These are phyloP conservation scores for Paradoxurus hermaphroditus DNA, from an alignment of 2,113 vertebrate genomes.

Conservation along the genomic window DNA sequence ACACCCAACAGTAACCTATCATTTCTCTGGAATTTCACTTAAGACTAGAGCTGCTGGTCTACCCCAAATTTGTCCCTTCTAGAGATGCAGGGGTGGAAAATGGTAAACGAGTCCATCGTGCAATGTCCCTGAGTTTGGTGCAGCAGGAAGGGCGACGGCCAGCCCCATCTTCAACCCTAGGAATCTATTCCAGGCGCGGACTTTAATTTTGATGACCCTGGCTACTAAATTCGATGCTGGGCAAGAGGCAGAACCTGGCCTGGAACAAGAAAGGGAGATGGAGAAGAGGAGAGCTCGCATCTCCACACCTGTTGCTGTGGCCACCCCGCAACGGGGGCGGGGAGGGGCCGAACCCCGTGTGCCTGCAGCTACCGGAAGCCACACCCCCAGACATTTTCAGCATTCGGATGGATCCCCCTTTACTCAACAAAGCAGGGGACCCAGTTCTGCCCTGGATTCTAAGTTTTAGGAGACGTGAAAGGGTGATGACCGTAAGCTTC, in stretches of 20 bases:
- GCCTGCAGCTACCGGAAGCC: background rate
- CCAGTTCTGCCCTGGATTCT: background rate
- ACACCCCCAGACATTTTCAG: background rate
- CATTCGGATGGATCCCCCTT: background rate
- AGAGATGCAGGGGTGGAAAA: background rate
- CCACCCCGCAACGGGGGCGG: too few species aligned
- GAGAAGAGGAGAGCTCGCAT: background rate
- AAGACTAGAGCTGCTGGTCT: background rate
- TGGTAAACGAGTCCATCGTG: background rate
- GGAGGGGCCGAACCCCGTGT: too few species aligned
- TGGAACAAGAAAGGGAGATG: background rate
- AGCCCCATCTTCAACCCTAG: background rate
- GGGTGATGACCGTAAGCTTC: accelerated
- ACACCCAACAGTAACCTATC: background rate
- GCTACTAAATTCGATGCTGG: background rate
- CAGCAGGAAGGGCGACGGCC: background rate
- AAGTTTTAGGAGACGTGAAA: background rate
- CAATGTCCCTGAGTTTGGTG: background rate
- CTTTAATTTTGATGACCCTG: background rate
- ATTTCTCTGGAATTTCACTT: background rate
- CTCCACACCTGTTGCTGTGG: background rate
- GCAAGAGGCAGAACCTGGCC: background rate
- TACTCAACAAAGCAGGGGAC: background rate
- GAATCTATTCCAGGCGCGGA: background rate
- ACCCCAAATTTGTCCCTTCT: background rate